These are phyloP conservation scores for Cheilosia vernalis DNA, from an alignment of 2,888 invertebrate species.

Conservation along the genomic window DNA sequence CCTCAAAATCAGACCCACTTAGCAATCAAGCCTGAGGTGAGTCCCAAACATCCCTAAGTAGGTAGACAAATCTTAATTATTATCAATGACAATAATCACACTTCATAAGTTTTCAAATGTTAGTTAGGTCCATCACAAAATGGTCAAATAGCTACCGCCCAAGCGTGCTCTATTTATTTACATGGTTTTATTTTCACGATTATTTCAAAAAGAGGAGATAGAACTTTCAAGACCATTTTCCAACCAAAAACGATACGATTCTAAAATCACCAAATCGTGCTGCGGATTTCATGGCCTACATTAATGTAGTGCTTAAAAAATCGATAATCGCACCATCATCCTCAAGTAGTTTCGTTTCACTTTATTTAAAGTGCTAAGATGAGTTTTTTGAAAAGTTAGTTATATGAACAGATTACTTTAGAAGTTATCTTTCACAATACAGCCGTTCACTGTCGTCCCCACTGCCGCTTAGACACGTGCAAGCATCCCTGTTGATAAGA, in stretches of 20 bases:
- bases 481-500: background rate
- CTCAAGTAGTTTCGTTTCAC: conserved; percentile 8
- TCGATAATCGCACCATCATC: conserved; percentile 45
- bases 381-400: conserved; percentile 35
- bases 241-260: conserved; percentile 4
- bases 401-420: conserved; percentile 17
- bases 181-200: background rate
- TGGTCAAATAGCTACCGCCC: too few relatives aligned
- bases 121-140: too few relatives aligned
- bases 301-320: conserved; percentile 36
- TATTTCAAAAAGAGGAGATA: background rate
- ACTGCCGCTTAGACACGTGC: background rate
- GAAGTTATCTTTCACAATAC: conserved; percentile 13
- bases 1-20: too few relatives aligned
- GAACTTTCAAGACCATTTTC: conserved; percentile 23
- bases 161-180: background rate
- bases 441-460: background rate
- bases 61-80: too few relatives aligned
- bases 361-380: conserved; percentile 13
- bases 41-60: too few relatives aligned
- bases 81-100: too few relatives aligned
- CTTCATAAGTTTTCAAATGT: too few relatives aligned
- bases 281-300: conserved; percentile 46
- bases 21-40: too few relatives aligned
- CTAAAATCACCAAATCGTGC: conserved; percentile 28